Evolutionary conservation across 2,888 invertebrate genomes (phyloP).

Genomic region (Lepidochrysops patricia): DNA sequence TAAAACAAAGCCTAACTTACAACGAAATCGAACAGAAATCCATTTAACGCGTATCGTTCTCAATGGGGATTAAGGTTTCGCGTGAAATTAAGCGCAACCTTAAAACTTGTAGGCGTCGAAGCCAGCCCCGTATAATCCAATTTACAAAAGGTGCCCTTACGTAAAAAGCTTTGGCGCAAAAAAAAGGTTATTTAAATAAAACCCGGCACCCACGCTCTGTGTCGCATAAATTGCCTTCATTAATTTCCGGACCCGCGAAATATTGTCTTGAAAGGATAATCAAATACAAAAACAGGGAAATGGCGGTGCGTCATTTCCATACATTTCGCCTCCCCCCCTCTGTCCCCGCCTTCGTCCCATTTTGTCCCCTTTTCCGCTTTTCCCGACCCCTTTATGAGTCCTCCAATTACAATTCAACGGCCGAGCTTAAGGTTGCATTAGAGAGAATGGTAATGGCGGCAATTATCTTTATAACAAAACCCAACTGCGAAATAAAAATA

Average conservation of each 20-base stretch:
- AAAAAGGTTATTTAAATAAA: slow-evolving; percentile 68
- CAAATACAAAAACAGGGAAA: slow-evolving; percentile 74
- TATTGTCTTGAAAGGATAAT: slow-evolving; percentile 76
- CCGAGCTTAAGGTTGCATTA: slow-evolving; percentile 66
- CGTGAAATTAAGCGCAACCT: slow-evolving; percentile 30
- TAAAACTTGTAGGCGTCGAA: slow-evolving; percentile 49
- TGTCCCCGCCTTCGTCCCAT: slow-evolving; percentile 52
- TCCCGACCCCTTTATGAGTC: slow-evolving; percentile 65
- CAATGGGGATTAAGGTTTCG: slow-evolving; percentile 10
- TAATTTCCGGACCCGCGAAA: slow-evolving; percentile 73
- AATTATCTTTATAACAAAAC: slow-evolving; percentile 33
- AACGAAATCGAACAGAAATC: background rate
- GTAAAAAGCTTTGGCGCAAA: slow-evolving; percentile 51
- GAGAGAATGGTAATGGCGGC: slow-evolving; percentile 37
- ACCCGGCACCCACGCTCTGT: slow-evolving; percentile 55
- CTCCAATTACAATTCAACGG: slow-evolving; percentile 66
- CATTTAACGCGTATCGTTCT: background rate
- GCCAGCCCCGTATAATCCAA: slow-evolving; percentile 49
- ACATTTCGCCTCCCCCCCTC: slow-evolving; percentile 46
- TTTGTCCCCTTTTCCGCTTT: slow-evolving; percentile 50
- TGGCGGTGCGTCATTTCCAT: slow-evolving; percentile 74
- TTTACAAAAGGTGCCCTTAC: slow-evolving; percentile 58
- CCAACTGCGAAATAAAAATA: slow-evolving; percentile 21
- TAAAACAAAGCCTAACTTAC: background rate
- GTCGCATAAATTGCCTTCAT: slow-evolving; percentile 74